Evolutionary conservation across 2,888 invertebrate species (phyloP).

Genomic region (Erynnis tages): DNA sequence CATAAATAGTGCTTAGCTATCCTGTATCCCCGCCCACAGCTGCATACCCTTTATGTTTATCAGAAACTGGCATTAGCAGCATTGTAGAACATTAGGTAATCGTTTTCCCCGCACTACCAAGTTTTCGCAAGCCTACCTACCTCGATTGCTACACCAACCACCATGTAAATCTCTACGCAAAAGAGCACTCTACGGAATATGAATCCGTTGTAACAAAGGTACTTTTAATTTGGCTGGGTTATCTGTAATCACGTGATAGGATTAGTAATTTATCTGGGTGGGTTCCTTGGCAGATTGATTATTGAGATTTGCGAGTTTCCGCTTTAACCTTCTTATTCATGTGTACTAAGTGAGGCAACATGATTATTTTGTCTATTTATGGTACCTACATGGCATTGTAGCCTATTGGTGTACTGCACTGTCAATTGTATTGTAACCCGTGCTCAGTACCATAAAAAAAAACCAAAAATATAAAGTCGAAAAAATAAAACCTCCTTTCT

Average conservation of each 20-base stretch:
- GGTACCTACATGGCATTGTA: too few species aligned
- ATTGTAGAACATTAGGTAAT: constrained; percentile 66
- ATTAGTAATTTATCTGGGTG: background rate
- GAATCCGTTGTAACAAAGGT: constrained; percentile 35
- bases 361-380: too few species aligned
- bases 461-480: too few species aligned
- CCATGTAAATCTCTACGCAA: constrained; percentile 50
- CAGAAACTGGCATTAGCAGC: constrained; percentile 34
- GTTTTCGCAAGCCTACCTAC: constrained; percentile 60
- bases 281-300: background rate
- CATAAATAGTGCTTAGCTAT: too few species aligned
- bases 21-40: constrained; percentile 14
- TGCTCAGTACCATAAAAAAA: too few species aligned
- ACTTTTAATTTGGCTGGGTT: constrained; percentile 48
- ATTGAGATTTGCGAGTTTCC: background rate
- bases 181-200: constrained; percentile 46
- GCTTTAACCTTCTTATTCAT: background rate
- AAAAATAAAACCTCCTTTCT: too few species aligned
- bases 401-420: too few species aligned
- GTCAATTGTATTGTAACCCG: too few species aligned
- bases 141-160: constrained; percentile 58
- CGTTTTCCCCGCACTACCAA: constrained; percentile 53
- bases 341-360: background rate
- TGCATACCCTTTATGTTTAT: constrained; percentile 16
- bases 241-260: constrained; percentile 41